A percentile compares a stretch with the other conserved stretches of the same genome.
Evolutionary conservation across 2,113 vertebrate genomes (phyloP).

Genomic region (Jacana jacana): DNA sequence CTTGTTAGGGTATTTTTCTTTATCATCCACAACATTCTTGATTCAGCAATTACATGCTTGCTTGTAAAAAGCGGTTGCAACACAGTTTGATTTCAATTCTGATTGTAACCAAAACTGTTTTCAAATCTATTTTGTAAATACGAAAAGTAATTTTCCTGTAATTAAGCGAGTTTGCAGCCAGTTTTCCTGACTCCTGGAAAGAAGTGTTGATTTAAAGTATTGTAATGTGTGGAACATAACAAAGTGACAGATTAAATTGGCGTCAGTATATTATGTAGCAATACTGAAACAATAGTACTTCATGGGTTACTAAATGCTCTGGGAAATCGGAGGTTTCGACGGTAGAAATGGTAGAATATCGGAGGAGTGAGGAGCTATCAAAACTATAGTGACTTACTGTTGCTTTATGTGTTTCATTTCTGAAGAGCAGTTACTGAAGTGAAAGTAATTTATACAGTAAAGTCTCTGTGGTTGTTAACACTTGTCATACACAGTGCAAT

Average conservation of each 20-base stretch:
- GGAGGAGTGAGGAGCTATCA: neutral
- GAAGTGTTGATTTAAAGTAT: neutral
- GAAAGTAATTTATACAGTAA: neutral
- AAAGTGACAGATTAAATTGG: neutral
- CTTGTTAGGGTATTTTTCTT: neutral
- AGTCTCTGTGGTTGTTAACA: neutral
- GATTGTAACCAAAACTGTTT: neutral
- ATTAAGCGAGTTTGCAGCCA: neutral
- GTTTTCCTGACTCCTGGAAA: neutral
- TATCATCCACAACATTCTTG: neutral
- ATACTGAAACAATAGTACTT: neutral
- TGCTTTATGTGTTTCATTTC: neutral
- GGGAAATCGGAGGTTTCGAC: neutral
- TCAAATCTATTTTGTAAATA: neutral
- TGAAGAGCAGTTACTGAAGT: neutral
- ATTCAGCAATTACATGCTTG: neutral
- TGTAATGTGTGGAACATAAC: neutral
- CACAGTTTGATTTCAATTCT: neutral
- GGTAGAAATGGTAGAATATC: neutral
- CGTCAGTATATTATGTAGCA: neutral
- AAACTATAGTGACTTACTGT: neutral
- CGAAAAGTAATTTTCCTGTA: neutral
- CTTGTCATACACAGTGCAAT: accelerated
- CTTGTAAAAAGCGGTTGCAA: neutral
- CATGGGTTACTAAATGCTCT: neutral